Evolutionary conservation across 2,113 vertebrate genomes (phyloP).

Genomic region (Equus quagga): DNA sequence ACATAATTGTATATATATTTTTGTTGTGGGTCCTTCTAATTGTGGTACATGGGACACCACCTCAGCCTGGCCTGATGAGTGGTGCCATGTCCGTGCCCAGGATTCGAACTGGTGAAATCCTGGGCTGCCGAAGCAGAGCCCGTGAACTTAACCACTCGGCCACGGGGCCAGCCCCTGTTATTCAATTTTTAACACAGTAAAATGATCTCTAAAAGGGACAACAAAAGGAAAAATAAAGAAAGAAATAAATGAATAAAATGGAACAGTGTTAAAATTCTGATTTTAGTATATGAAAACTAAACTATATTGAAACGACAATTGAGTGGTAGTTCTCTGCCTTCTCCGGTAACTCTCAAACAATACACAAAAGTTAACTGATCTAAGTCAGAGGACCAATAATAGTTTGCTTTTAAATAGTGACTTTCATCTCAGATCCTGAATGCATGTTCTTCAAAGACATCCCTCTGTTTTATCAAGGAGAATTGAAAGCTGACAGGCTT

Average conservation of each 20-base stretch:
- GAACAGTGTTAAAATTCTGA: constrained; percentile 7
- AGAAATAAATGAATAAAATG: background rate
- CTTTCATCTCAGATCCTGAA: constrained; percentile 62
- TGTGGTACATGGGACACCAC: too few relatives aligned
- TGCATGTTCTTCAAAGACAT: constrained; percentile 37
- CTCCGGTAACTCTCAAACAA: background rate
- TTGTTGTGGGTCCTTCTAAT: too few relatives aligned
- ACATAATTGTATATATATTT: too few relatives aligned
- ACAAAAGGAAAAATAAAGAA: background rate
- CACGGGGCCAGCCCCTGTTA: background rate
- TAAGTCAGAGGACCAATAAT: background rate
- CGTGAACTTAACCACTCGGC: too few relatives aligned
- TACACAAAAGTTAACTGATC: background rate
- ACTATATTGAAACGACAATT: background rate
- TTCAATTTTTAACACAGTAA: constrained; percentile 12
- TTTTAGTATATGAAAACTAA: constrained; percentile 11
- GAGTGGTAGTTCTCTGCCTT: background rate
- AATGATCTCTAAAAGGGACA: constrained; percentile 33
- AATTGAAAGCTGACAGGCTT: constrained; percentile 48
- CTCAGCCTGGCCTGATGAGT: too few relatives aligned
- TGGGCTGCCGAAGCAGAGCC: too few relatives aligned
- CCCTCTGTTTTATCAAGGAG: background rate
- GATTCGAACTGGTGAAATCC: too few relatives aligned
- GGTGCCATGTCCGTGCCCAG: too few relatives aligned
- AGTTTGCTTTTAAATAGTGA: background rate